Evolutionary conservation across 2,888 invertebrate species (phyloP).

Genomic region (Molorchus minor): DNA sequence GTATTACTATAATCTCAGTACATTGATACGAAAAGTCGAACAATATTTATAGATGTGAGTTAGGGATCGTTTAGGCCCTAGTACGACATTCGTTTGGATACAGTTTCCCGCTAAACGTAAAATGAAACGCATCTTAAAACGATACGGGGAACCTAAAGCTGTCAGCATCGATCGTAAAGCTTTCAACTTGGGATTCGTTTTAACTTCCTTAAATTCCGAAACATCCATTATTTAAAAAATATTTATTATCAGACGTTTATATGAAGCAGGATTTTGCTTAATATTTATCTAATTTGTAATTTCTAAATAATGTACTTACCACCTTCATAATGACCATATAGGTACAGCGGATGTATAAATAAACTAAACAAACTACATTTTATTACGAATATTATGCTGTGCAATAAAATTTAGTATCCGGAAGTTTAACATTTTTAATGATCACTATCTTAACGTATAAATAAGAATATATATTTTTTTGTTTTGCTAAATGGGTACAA

Average conservation of each 20-base stretch:
- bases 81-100: constrained; percentile 4
- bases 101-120: constrained; percentile 45
- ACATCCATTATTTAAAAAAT: constrained; percentile 46
- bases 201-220: constrained; percentile 57
- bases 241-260: constrained; percentile 40
- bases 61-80: not conserved
- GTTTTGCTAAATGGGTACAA: not conserved
- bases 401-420: constrained; percentile 43
- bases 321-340: constrained; percentile 7
- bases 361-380: constrained; percentile 30
- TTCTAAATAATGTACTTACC: constrained; percentile 9
- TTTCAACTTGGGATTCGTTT: constrained; percentile 61
- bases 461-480: constrained; percentile 17
- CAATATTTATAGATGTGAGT: constrained; percentile 11
- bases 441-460: constrained; percentile 5
- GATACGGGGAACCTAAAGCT: constrained; percentile 61
- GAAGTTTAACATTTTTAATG: constrained; percentile 41
- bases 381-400: constrained; percentile 32
- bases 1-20: not conserved
- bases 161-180: constrained; percentile 63
- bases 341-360: constrained; percentile 36
- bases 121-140: constrained; percentile 54
- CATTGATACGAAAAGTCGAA: not conserved
- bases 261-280: constrained; percentile 13
- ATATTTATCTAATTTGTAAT: constrained; percentile 25